These are phyloP conservation scores for Ascaphus truei DNA, from an alignment of 2,113 vertebrate species.

Conservation along the genomic window DNA sequence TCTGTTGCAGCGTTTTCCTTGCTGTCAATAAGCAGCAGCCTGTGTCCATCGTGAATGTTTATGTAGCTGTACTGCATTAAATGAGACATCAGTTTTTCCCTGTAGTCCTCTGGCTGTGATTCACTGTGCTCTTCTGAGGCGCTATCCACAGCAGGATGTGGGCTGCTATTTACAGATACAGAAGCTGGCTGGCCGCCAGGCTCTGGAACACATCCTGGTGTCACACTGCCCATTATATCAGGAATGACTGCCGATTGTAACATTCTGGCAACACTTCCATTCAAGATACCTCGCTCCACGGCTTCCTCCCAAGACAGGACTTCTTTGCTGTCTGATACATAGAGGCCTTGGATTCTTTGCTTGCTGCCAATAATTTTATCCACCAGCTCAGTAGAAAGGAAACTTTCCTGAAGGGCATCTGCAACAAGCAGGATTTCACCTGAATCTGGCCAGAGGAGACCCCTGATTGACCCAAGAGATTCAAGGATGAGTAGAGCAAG, in stretches of 20 bases:
- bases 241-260: constrained; percentile 68
- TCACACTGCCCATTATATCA: constrained; percentile 66
- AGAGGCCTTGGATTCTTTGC: constrained; percentile 68
- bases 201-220: constrained; percentile 52
- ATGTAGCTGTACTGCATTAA: constrained; percentile 86
- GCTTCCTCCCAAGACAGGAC: constrained; percentile 69
- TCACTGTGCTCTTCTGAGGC: constrained; percentile 27
- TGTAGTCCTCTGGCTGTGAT: constrained; percentile 1
- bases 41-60: constrained; percentile 74
- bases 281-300: constrained; percentile 59
- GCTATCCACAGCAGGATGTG: neutral
- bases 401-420: constrained; percentile 78
- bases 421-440: constrained; percentile 73
- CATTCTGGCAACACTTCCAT: constrained; percentile 49
- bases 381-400: constrained; percentile 72
- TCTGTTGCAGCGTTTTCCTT: constrained; percentile 44
- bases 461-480: constrained; percentile 74
- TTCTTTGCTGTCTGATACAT: constrained; percentile 68
- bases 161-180: constrained; percentile 29
- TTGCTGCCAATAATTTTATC: constrained; percentile 68
- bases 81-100: constrained; percentile 65
- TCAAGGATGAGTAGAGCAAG: constrained; percentile 77
- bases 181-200: constrained; percentile 46
- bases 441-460: constrained; percentile 84
- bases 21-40: constrained; percentile 74